phyloP scores from a whole-genome alignment of 2,113 vertebrate species.

The Stegastes partitus region DNA sequence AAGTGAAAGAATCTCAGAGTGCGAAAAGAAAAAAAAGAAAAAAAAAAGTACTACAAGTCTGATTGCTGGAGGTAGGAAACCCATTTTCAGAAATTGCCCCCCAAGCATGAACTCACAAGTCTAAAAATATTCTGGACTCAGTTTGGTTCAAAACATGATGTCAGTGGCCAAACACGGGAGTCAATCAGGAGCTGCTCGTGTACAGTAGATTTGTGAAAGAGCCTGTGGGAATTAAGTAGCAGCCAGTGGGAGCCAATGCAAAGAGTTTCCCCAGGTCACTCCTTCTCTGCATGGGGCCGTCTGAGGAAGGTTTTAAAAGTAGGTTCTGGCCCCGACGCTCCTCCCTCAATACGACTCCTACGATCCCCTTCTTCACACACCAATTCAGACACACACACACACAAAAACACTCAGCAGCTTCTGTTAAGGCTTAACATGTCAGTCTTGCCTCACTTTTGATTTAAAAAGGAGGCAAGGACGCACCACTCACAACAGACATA shows the following conservation, averaged over 20 bases:
- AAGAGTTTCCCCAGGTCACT: slow-evolving; percentile 68
- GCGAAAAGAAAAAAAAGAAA: slow-evolving; percentile 4
- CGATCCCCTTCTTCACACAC: slow-evolving; percentile 33
- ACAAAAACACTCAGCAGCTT: slow-evolving; percentile 48
- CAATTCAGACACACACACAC: slow-evolving; percentile 38
- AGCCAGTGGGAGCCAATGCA: slow-evolving; percentile 58
- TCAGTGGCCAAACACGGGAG: slow-evolving; percentile 5
- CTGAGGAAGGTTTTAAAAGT: slow-evolving; percentile 76
- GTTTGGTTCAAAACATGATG: slow-evolving; percentile 27
- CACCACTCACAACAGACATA: slow-evolving; percentile 31
- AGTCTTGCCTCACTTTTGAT: slow-evolving; percentile 52
- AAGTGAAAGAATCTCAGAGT: slow-evolving; percentile 26
- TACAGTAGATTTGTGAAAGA: slow-evolving; percentile 12
- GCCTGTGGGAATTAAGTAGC: slow-evolving; percentile 51
- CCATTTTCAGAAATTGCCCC: slow-evolving; percentile 32
- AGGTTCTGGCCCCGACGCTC: slow-evolving; percentile 72
- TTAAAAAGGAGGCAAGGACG: slow-evolving; percentile 43
- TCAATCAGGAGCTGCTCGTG: slow-evolving; percentile 12
- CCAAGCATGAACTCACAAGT: slow-evolving; percentile 21
- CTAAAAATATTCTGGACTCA: slow-evolving; percentile 15
- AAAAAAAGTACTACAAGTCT: background rate
- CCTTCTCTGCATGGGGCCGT: slow-evolving; percentile 80
- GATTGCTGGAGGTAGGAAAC: slow-evolving; percentile 7
- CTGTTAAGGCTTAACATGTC: slow-evolving; percentile 55
- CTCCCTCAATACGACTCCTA: slow-evolving; percentile 68